Percentiles rank a stretch among this genome's conserved stretches.
Conservation (phyloP, 2,888 invertebrate genomes). For the Agriopis marginaria region DNA sequence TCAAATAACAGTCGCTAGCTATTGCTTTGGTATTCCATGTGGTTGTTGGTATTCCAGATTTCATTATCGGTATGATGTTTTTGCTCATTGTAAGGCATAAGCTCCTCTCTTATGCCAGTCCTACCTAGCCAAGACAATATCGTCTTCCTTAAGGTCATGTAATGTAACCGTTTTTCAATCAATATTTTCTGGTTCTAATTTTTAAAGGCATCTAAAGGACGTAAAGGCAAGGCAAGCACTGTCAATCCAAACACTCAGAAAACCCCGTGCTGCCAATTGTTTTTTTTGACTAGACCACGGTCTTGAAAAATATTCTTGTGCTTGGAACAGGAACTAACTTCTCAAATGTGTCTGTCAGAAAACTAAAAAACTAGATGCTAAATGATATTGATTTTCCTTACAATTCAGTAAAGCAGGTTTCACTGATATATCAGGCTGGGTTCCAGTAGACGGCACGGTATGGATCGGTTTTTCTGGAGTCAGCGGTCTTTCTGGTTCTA, state of each 20-base stretch:
- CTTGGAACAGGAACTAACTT: neutral
- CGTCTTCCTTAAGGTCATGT: no score
- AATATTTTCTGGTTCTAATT: no score
- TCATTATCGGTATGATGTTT: neutral
- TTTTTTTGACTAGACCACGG: no score
- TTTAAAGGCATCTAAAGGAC: no score
- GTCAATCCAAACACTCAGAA: no score
- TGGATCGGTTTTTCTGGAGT: constrained; percentile 49
- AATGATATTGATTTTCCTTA: constrained; percentile 50
- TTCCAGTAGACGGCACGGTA: constrained; percentile 67
- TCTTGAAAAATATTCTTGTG: no score
- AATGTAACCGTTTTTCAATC: no score
- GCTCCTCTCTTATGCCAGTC: no score
- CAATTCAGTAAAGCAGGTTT: constrained; percentile 71
- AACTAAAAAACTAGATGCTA: neutral
- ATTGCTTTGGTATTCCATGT: neutral
- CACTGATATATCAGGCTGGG: constrained; percentile 56
- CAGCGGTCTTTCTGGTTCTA: constrained; percentile 41
- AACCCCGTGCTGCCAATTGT: no score
- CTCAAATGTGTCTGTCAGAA: neutral
- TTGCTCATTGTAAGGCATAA: neutral
- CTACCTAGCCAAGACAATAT: no score
- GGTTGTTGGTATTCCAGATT: neutral
- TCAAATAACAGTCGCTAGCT: neutral
- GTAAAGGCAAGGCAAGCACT: no score